Evolutionary conservation across 1,140 invertebrate genomes (phyloP), one percentile per base, ranked within the genome.

Genomic region (Rhyzopertha dominica): DNA sequence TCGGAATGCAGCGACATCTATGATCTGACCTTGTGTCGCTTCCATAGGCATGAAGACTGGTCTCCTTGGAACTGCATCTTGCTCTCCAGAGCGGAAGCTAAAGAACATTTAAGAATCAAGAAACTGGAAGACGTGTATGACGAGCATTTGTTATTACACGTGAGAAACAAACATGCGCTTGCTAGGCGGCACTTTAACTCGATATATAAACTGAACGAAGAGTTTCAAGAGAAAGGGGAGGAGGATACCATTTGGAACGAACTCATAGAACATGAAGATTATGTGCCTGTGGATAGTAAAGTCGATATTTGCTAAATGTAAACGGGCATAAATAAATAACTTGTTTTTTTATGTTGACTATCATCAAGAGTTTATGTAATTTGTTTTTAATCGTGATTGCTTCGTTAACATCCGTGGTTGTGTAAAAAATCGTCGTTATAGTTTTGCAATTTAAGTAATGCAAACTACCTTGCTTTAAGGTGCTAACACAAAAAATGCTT

Each of bases 1-100:
- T 81, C 78, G 39, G 80, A 80, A 51, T 71, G 68, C 22, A 55
- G 56, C 12, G 76, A 84, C 49, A 58, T 82, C 9, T 73, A 74
- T 4, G 59, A 74, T 17, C 56, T 85, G 28, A 66, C 76, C 26
- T 53, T 83, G 14, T 72, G 73, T 18, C 66, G 81, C 9, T 85
- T 80, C 71, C 59, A 74, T 23, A 63, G 66, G 1, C 51, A 75
- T 3, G 57, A 74, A 23, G 75, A 78, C 26, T 85, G 82, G 82
- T 72, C 78, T 5, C 82, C 82, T 1, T 85, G 82, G 82, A 85
- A 85, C 56, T 83, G 80, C 52, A 74, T 85, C 38, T 58, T 84
- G 13, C 61, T 85, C 1, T 83, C 81, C 0, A 61, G 74, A 1
- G 72, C 79, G 31, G 82, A 85, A 65, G 74, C 75, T 29, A 75